A percentile compares a stretch with the other conserved stretches of the same genome.
phyloP scores from a whole-genome alignment of 1,140 invertebrate species.

The Telenomus remus region DNA sequence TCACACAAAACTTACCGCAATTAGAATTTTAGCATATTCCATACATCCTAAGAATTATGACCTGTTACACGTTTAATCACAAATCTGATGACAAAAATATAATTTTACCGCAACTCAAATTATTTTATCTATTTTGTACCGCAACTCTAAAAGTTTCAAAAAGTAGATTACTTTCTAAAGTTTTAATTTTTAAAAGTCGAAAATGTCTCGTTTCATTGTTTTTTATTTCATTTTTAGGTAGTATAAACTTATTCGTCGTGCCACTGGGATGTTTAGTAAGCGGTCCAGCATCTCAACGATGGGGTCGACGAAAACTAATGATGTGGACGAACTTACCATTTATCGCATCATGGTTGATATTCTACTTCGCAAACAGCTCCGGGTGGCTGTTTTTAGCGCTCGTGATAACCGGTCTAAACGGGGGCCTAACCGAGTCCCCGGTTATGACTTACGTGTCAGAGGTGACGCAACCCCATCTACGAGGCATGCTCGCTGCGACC shows the following conservation, averaged over 20 bases:
- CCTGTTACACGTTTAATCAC: too few species aligned
- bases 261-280: constrained; percentile 85
- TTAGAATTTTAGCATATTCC: too few species aligned
- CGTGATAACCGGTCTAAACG: constrained; percentile 81
- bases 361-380: constrained; percentile 78
- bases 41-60: too few species aligned
- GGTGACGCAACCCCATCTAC: constrained; percentile 84
- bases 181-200: too few species aligned
- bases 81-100: too few species aligned
- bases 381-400: constrained; percentile 81
- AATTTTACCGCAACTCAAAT: too few species aligned
- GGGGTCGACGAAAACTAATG: constrained; percentile 84
- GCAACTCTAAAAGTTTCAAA: too few species aligned
- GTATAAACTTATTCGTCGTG: constrained; percentile 85
- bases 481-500: constrained; percentile 84
- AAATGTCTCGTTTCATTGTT: too few species aligned
- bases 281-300: constrained; percentile 80
- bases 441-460: constrained; percentile 89
- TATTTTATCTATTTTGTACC: too few species aligned
- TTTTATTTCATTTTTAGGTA: constrained; percentile 77
- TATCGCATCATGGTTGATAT: constrained; percentile 82
- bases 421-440: constrained; percentile 85
- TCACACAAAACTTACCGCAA: not conserved
- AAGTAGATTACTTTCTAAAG: too few species aligned
- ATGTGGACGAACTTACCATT: constrained; percentile 84